Percentiles rank a stretch among this genome's conserved stretches.
These are phyloP conservation scores for Drosophila grimshawi DNA, from an alignment of 1,140 invertebrate genomes.

Conservation along the genomic window DNA sequence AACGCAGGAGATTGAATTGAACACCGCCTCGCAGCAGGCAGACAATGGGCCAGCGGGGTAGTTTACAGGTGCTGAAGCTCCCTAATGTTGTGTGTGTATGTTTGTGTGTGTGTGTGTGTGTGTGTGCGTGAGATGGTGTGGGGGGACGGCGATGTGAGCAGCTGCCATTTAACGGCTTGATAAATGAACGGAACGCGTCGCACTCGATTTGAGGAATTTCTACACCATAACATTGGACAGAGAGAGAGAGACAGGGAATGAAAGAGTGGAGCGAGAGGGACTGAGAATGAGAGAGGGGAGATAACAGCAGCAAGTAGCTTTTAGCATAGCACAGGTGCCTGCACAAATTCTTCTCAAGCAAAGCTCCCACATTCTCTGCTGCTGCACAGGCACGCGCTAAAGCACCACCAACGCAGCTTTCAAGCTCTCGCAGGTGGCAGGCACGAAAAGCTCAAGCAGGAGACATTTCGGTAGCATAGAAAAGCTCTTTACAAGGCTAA, in stretches of 20 bases:
- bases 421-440: too few species aligned
- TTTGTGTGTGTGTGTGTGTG: not conserved
- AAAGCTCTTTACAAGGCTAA: not conserved
- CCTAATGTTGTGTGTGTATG: not conserved
- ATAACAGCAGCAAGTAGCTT: not conserved
- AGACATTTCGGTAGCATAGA: not conserved
- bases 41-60: not conserved
- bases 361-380: not conserved
- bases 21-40: conserved; percentile 19
- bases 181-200: conserved; percentile 57
- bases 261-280: not conserved
- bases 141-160: conserved; percentile 28
- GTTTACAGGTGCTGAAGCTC: conserved; percentile 21
- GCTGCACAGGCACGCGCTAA: not conserved
- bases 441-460: too few species aligned
- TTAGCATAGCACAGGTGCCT: not conserved
- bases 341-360: conserved; percentile 2
- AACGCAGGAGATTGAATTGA: conserved; percentile 26
- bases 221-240: not conserved
- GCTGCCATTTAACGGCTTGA: conserved; percentile 63
- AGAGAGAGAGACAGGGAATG: too few species aligned
- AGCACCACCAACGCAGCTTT: not conserved
- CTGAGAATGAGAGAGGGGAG: not conserved
- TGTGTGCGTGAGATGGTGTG: not conserved
- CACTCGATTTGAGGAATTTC: conserved; percentile 33